Base-by-base conservation (phyloP, 2,797 vertebrate genomes). In the Megaceryle alcyon region DNA sequence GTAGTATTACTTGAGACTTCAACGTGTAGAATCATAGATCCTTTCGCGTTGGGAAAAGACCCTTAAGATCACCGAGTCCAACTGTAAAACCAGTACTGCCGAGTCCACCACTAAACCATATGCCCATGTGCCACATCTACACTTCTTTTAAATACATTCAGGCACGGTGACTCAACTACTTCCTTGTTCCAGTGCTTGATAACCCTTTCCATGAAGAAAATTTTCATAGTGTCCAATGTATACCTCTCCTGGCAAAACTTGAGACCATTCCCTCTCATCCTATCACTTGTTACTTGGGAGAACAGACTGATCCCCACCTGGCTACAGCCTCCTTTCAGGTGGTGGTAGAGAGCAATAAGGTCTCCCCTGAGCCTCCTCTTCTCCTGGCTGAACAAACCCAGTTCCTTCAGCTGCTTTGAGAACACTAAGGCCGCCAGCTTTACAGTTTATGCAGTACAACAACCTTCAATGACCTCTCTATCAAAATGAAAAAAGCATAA, bases 401-500 rank as follows among this genome's bases (percentile, higher is more conserved):
- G 33, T 7, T 49, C 28, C 29, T 35, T 49, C 65, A 59, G 78
- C 29, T 44, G 31, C 61, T 14, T 9, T 3, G 1, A 72, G 57
- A 78, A 61, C 23, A 22, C 53, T 10, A 48, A 65, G 20, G 7
- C 28, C 19, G 82, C 23, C 3, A 70, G 19, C 37, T 82, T 65
- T 25, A 87, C 5, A 5, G 53, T 59, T 82, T 68, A 49, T 35
- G 26, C 61, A 37, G 23, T 49, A 48, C 46, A 48, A 73, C 14
- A 82, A 60, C 20, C 20, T 48, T 75, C 76, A 51, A 35, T 48
- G 17, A 72, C 46, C 72, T 82, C 66, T 63, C 88, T 39, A 61
- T 76, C 71, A 79, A 85, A 92, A 77, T 14, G 39, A 83, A 90
- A 90, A 35, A 2, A 71, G 49, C 14, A 64, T 25, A 77, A 88